Base-by-base conservation (phyloP, 2,113 vertebrate genomes). In the Clarias magur region DNA sequence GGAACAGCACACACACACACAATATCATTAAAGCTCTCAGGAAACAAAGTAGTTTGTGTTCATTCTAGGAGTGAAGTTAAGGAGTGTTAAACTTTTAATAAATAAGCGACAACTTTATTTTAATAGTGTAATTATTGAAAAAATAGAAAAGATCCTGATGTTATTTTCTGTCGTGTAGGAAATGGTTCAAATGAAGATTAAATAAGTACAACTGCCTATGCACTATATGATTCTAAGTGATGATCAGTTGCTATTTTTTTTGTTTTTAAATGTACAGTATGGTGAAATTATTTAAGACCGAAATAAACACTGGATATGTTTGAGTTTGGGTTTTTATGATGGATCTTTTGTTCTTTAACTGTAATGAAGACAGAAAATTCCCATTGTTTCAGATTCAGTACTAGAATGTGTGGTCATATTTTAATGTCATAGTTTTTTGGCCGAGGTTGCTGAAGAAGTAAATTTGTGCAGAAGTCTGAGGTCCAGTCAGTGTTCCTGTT, bases 1-100 rank as follows among this genome's bases (percentile, higher is more conserved):
- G 85, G 92, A 88, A 92, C 92, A 91, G 86, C 57, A 90, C 12
- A 38, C 34, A 38, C 34, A 38, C 34, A 68, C 54, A 73, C 53
- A n/a, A 21, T 38, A 17, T 16, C 10, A 10, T 68, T 53, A 68
- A 67, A 68, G 34, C 23, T 70, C 48, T 86, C 85, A 82, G 79
- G 67, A 86, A 62, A 27, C 15, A 42, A 42, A 42, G 42, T 59
- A 72, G 63, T 80, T 80, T 27, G 12, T 30, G 23, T 0, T 68
- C 19, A 42, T 5, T 16, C 23, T n/a, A n/a, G n/a, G n/a, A n/a
- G n/a, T n/a, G n/a, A n/a, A n/a, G n/a, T n/a, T n/a, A n/a, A n/a
- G 25, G 12, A 84, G 27, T 34, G 57, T 84, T 85, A 25, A 65
- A 30, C 38, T 79, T 85, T 63, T 54, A 8, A 30, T 78, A 54